Base-by-base conservation (phyloP, 1,140 invertebrate genomes). In the Cotesia chilonis region DNA sequence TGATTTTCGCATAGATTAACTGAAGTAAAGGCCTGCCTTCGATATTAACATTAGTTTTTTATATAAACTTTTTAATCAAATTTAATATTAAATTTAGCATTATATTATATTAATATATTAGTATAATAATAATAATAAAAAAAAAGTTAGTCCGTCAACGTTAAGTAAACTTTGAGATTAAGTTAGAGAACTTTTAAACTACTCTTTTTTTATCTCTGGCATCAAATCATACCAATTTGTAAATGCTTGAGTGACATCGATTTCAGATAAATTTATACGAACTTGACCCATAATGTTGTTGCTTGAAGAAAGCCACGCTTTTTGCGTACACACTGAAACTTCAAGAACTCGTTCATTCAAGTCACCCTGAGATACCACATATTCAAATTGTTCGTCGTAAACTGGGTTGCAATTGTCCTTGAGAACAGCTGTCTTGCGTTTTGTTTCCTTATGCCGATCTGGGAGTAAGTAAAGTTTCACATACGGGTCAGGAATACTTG, bases 391-490 rank as follows among this genome's bases (percentile, higher is more conserved):
- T 82, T 97, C 95, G 85, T 98, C 95, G 83, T 94, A 98, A 5
- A 93, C 89, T 0, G 96, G 96, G 89, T 95, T 96, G 74, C 95
- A 95, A 79, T 93, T 95, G 81, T 98, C 95, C 81, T 96, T 95
- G 68, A 94, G 88, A 17, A 94, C 92, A 77, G 91, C 90, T 10
- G 96, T 98, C 87, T 98, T 98, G 38, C 95, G 90, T 86, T 98
- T 98, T 0, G 92, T 92, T 77, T 96, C 94, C 84, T 95, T 95
- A 28, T 92, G 90, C 41, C 92, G 89, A 74, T 96, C 96, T 0
- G 96, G 96, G 51, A 98, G 86, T 51, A 98, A 88, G 83, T 98
- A 97, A 17, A 98, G 85, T 81, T 97, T 97, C 0, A 98, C 95
- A 83, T 98, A 98, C 0, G 96, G 96, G 88, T 98, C 96, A 1